These are phyloP conservation scores for Corvus moneduloides DNA, from an alignment of 2,113 vertebrate species.

Conservation along the genomic window DNA sequence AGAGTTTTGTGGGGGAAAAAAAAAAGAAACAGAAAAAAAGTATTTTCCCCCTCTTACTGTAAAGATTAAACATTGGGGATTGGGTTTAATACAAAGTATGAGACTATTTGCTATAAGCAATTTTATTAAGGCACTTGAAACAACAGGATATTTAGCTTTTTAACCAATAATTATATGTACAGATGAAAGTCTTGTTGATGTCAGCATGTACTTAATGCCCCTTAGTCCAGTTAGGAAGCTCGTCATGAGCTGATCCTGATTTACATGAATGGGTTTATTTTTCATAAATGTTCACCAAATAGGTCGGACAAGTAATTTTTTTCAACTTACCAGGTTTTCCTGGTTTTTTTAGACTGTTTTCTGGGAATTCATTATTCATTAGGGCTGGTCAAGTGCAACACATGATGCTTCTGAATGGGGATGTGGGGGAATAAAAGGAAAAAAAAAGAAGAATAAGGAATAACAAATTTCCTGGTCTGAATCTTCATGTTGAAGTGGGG, in stretches of 20 bases:
- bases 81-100: background rate
- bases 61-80: background rate
- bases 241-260: background rate
- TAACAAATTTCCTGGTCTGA: background rate
- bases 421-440: background rate
- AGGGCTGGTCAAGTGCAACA: background rate
- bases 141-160: background rate
- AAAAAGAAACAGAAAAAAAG: too few relatives aligned
- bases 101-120: background rate
- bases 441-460: slow-evolving; percentile 2
- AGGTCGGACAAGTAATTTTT: slow-evolving; percentile 36
- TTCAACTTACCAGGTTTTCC: slow-evolving; percentile 7
- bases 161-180: background rate
- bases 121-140: background rate
- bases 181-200: background rate
- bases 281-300: slow-evolving; percentile 43
- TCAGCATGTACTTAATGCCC: background rate
- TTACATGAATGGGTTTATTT: background rate
- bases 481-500: background rate
- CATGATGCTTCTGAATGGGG: background rate
- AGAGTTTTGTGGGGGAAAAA: background rate
- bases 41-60: fast-evolving
- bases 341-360: slow-evolving; percentile 37
- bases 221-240: slow-evolving; percentile 10
- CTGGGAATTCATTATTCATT: slow-evolving; percentile 46